Evolutionary conservation across 2,888 invertebrate genomes (phyloP).

Genomic region (Catocala nupta): DNA sequence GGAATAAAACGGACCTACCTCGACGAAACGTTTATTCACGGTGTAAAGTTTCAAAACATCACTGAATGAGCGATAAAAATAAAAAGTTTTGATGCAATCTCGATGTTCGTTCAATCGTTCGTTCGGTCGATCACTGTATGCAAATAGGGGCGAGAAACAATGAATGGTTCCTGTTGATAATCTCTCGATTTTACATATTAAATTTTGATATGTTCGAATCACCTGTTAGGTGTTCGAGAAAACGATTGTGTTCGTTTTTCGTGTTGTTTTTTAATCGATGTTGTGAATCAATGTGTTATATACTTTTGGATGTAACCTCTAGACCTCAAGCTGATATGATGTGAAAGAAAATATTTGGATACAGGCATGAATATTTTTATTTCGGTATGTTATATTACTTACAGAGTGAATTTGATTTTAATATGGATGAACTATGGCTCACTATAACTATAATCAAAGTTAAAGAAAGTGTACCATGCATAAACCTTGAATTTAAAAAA

Average conservation of each 20-base stretch:
- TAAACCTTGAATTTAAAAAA: too few relatives aligned
- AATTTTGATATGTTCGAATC: conserved; percentile 51
- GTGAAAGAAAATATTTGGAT: not conserved
- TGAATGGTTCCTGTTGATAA: conserved; percentile 79
- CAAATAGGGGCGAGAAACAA: conserved; percentile 78
- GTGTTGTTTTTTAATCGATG: conserved; percentile 16
- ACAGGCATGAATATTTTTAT: too few relatives aligned
- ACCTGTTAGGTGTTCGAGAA: conserved; percentile 43
- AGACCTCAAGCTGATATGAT: not conserved
- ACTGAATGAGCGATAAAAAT: conserved; percentile 59
- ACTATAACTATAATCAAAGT: too few relatives aligned
- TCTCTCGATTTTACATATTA: conserved; percentile 64
- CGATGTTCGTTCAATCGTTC: conserved; percentile 47
- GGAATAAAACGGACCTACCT: conserved; percentile 58
- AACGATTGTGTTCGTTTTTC: conserved; percentile 18
- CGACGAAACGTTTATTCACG: conserved; percentile 67
- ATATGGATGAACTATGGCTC: too few relatives aligned
- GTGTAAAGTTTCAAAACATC: conserved; percentile 75
- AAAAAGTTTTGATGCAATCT: conserved; percentile 57
- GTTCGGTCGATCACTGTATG: conserved; percentile 73
- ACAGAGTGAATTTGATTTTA: too few relatives aligned
- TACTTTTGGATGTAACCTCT: conserved; percentile 1
- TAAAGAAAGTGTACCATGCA: too few relatives aligned
- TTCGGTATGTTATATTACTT: too few relatives aligned
- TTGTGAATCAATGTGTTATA: conserved; percentile 7